Percentiles rank a stretch among this genome's conserved stretches.
Conservation (phyloP, 2,797 vertebrate genomes). For the Mormyrus proboscirostris region DNA sequence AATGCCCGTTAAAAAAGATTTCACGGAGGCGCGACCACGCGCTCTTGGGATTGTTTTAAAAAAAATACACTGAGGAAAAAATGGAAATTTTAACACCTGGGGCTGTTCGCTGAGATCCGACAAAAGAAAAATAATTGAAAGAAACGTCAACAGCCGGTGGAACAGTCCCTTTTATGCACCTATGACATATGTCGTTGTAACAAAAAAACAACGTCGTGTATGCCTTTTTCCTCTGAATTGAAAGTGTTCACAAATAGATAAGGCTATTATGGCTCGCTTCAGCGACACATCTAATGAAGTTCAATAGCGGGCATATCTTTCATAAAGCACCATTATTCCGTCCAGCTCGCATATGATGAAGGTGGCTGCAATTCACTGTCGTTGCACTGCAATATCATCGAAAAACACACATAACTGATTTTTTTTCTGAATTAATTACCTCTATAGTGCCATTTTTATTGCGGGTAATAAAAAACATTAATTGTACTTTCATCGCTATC, state of each 20-base stretch:
- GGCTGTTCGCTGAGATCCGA: background rate
- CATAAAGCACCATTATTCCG: background rate
- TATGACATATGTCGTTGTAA: background rate
- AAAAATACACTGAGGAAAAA: background rate
- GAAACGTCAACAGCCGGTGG: background rate
- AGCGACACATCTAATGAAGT: background rate
- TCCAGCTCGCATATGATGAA: background rate
- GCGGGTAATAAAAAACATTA: background rate
- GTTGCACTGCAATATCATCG: background rate
- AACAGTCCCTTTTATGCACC: background rate
- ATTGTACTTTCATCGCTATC: background rate
- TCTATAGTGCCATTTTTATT: background rate
- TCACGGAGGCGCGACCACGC: background rate
- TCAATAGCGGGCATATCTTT: background rate
- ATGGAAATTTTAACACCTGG: background rate
- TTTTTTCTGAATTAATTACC: background rate
- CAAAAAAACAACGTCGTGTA: background rate
- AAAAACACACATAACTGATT: background rate
- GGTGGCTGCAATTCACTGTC: background rate
- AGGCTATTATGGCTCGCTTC: background rate
- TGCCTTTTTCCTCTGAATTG: background rate
- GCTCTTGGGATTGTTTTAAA: background rate
- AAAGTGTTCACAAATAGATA: background rate
- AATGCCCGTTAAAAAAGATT: background rate
- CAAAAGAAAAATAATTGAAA: conserved; percentile 3